Percentiles rank a stretch among this genome's conserved stretches.
These are phyloP conservation scores for Epicampocera succincta DNA, from an alignment of 2,888 invertebrate species.

Conservation along the genomic window DNA sequence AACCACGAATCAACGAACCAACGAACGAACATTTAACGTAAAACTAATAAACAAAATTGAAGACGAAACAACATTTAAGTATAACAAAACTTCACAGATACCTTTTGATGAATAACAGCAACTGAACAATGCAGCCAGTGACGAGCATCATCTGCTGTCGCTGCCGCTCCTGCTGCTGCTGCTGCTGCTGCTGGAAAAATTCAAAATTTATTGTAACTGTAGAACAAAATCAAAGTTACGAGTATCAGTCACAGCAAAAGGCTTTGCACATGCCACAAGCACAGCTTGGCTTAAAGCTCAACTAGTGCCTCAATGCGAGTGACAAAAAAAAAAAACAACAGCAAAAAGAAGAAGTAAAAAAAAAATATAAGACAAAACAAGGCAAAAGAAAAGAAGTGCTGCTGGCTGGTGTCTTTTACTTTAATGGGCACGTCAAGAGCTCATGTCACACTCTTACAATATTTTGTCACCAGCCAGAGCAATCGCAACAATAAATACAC, in stretches of 20 bases:
- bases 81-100: constrained; percentile 55
- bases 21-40: neutral
- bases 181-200: constrained; percentile 6
- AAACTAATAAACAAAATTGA: constrained; percentile 25
- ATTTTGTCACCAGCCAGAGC: constrained; percentile 66
- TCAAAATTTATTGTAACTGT: constrained; percentile 62
- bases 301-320: constrained; percentile 12
- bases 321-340: neutral
- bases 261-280: constrained; percentile 3
- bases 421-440: constrained; percentile 69
- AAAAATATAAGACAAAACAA: too few species aligned
- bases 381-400: too few species aligned
- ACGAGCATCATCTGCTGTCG: constrained; percentile 47
- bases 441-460: constrained; percentile 69
- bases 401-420: constrained; percentile 51
- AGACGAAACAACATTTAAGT: constrained; percentile 64
- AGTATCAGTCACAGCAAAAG: constrained; percentile 36
- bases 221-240: constrained; percentile 31
- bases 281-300: constrained; percentile 17
- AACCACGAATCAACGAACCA: too few species aligned
- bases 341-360: neutral
- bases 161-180: too few species aligned
- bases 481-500: constrained; percentile 2
- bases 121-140: constrained; percentile 56
- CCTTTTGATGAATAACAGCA: constrained; percentile 52